Evolutionary conservation across 2,888 invertebrate genomes (phyloP).

Genomic region (Metellina segmentata): DNA sequence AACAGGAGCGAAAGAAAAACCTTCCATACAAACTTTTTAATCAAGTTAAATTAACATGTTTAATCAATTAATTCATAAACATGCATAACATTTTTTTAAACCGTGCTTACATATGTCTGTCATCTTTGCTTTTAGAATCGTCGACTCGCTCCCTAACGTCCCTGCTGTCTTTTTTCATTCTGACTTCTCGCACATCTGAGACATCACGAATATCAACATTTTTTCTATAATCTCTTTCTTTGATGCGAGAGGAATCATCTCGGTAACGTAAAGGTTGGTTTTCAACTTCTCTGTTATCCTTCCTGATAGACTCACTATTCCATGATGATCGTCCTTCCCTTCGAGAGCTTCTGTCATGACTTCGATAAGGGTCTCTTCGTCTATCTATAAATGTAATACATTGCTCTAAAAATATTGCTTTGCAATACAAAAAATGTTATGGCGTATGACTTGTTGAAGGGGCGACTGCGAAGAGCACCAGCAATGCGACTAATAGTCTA

Average conservation of each 20-base stretch:
- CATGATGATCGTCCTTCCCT: slow-evolving; percentile 58
- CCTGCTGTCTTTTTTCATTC: slow-evolving; percentile 53
- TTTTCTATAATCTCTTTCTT: slow-evolving; percentile 74
- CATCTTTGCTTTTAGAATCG: slow-evolving; percentile 57
- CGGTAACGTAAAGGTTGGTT: slow-evolving; percentile 55
- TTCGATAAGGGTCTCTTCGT: slow-evolving; percentile 77
- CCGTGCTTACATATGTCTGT: slow-evolving; percentile 54
- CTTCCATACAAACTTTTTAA: background rate
- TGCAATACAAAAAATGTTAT: background rate
- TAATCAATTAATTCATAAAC: too few relatives aligned
- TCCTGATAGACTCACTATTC: slow-evolving; percentile 72
- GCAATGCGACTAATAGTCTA: too few relatives aligned
- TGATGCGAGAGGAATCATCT: slow-evolving; percentile 70
- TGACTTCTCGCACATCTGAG: slow-evolving; percentile 41
- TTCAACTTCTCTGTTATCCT: slow-evolving; percentile 65
- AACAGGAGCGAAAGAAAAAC: background rate
- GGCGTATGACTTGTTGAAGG: too few relatives aligned
- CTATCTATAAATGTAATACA: slow-evolving; percentile 38
- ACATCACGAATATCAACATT: slow-evolving; percentile 56
- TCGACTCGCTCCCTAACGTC: slow-evolving; percentile 48
- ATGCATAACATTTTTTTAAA: background rate
- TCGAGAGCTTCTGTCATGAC: slow-evolving; percentile 77
- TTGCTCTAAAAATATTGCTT: background rate
- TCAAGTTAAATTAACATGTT: too few relatives aligned
- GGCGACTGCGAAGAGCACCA: too few relatives aligned